Conservation (phyloP, 2,797 vertebrate species). For the Liparis tanakae region DNA sequence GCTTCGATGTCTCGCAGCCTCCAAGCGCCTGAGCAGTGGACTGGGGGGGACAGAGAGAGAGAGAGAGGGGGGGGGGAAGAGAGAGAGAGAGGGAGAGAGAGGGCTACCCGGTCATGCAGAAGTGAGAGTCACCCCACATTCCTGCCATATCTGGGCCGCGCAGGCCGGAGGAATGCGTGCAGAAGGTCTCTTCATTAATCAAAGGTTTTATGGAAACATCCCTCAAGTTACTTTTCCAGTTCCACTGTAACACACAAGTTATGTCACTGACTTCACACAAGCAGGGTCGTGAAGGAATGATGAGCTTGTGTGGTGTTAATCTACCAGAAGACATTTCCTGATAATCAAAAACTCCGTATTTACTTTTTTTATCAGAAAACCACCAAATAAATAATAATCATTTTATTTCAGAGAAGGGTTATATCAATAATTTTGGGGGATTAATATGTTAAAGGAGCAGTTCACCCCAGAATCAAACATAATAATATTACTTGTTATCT, state of each 20-base stretch:
- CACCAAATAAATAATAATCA: neutral
- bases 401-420: neutral
- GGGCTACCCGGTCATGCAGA: constrained; percentile 33
- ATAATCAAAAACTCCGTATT: neutral
- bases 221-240: constrained; percentile 4
- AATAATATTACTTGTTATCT: neutral
- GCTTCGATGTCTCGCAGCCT: constrained; percentile 1
- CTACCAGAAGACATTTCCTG: neutral
- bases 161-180: constrained; percentile 50
- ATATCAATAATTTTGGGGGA: neutral
- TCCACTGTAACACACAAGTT: neutral
- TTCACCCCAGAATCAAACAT: too few species aligned
- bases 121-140: constrained; percentile 61
- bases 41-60: neutral
- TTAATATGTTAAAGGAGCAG: neutral
- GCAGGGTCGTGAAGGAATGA: neutral
- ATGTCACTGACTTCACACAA: constrained; percentile 6
- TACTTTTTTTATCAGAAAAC: neutral
- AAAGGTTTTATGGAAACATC: constrained; percentile 16
- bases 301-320: neutral
- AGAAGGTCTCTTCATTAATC: constrained; percentile 9
- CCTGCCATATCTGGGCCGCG: constrained; percentile 53
- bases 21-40: neutral
- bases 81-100: neutral
- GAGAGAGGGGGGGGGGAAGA: too few species aligned